Conservation (phyloP, 2,113 vertebrate genomes). For the Antigone vipio region DNA sequence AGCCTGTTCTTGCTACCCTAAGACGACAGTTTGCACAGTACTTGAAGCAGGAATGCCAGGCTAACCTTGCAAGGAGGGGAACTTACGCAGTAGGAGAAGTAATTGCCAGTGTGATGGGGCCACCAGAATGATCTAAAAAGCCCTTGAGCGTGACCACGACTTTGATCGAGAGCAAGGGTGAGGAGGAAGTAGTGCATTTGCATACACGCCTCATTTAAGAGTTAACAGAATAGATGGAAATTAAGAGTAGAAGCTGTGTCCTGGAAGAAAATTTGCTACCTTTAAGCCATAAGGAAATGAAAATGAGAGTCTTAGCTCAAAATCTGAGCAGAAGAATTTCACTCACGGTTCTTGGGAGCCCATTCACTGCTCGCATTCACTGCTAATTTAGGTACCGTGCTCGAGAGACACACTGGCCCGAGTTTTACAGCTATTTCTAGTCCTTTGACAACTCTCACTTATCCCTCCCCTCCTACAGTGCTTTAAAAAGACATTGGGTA, state of each 20-base stretch:
- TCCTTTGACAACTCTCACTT: background rate
- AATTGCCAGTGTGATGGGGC: background rate
- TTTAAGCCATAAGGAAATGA: background rate
- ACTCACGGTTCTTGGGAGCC: accelerated
- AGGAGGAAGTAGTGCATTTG: background rate
- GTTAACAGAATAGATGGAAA: background rate
- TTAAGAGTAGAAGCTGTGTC: background rate
- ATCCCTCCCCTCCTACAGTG: background rate
- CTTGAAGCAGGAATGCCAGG: background rate
- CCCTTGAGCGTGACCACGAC: background rate
- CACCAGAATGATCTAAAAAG: background rate
- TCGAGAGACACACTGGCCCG: background rate
- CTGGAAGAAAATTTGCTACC: background rate
- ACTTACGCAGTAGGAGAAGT: background rate
- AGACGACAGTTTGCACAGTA: background rate
- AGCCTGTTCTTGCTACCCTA: background rate
- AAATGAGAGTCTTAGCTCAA: background rate
- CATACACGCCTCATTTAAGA: background rate
- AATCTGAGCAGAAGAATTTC: background rate
- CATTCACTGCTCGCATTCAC: background rate
- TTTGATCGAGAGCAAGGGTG: background rate
- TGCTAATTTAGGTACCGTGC: background rate
- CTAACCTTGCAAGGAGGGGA: background rate
- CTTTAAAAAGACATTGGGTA: background rate
- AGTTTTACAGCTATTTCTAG: background rate